Evolutionary conservation across 1,140 invertebrate genomes (phyloP), one percentile per base, ranked within the genome.

Genomic region (Drosophila yakuba): DNA sequence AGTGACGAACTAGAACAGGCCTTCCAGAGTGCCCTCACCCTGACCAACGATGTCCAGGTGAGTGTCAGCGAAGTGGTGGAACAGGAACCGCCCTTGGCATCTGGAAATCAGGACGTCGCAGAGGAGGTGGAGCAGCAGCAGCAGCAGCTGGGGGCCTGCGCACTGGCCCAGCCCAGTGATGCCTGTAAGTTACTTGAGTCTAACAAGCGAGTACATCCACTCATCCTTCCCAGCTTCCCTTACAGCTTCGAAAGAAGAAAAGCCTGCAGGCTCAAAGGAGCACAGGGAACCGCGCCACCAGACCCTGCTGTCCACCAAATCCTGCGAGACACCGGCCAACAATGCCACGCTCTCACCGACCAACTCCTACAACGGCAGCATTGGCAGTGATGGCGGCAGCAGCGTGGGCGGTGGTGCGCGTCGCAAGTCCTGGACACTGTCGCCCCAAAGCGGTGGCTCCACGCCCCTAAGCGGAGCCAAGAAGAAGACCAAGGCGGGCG

Each of bases 291-390:
- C 74, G 2, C 73, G 80, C 14, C 83, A 91, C 11, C 90, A 89
- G 51, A 78, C 80, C 0, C 55, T 91, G 43, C 81, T 91, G 4
- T 60, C 86, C 4, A 89, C 90, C n/a, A 90, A 90, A 28, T 90
- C 86, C 10, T 91, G 78, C 38, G 90, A 91, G 50, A 80, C 78
- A 2, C 78, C 90, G 5, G 79, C 55, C 20, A 38, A 62, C 38
- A 28, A 62, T 66, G 32, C 75, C 6, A 76, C 90, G 2, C 69
- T 91, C 0, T 91, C 90, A 54, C 90, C 90, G 3, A 91, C 83
- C 7, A 91, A 91, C 41, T 91, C 90, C 2, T 91, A 86, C 50
- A 91, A 91, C 25, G 90, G 90, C 50, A 91, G 90, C 69, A 91
- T 91, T 15, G 85, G 85, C 17, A 91, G 90, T 48, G 88, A 84